Conservation (phyloP, 2,797 vertebrate species). For the Okamejei kenojei region DNA sequence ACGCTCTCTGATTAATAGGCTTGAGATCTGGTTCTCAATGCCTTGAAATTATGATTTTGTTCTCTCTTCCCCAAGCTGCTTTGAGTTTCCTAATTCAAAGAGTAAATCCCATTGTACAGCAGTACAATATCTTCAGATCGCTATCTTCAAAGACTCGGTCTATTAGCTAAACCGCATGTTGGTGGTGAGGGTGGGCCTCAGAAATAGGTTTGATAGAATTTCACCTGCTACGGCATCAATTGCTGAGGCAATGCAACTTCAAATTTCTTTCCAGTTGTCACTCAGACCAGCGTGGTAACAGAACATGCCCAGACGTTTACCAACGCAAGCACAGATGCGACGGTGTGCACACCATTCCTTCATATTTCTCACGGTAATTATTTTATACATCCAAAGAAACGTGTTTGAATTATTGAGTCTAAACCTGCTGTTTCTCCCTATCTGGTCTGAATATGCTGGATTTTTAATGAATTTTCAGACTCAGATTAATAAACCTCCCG, state of each 20-base stretch:
- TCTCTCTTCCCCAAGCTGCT: neutral
- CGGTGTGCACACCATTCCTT: neutral
- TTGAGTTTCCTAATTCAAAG: slow-evolving; percentile 25
- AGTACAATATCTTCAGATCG: neutral
- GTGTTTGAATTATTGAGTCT: neutral
- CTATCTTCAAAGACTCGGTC: slow-evolving; percentile 25
- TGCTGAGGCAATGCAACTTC: neutral
- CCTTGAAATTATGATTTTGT: neutral
- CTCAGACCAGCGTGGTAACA: neutral
- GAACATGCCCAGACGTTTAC: neutral
- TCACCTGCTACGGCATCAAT: neutral
- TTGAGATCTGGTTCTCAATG: neutral
- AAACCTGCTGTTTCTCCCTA: neutral
- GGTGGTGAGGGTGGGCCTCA: neutral
- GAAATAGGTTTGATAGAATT: slow-evolving; percentile 5
- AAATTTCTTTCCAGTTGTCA: slow-evolving; percentile 2
- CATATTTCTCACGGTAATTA: neutral
- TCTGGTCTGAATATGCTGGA: neutral
- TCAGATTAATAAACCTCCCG: neutral
- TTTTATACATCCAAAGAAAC: neutral
- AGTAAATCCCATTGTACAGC: slow-evolving; percentile 29
- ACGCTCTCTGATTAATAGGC: neutral
- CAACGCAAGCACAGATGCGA: neutral
- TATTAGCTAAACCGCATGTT: neutral
- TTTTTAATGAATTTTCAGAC: slow-evolving; percentile 18